Conservation (phyloP, 2,113 vertebrate genomes). For the Rhombomys opimus region DNA sequence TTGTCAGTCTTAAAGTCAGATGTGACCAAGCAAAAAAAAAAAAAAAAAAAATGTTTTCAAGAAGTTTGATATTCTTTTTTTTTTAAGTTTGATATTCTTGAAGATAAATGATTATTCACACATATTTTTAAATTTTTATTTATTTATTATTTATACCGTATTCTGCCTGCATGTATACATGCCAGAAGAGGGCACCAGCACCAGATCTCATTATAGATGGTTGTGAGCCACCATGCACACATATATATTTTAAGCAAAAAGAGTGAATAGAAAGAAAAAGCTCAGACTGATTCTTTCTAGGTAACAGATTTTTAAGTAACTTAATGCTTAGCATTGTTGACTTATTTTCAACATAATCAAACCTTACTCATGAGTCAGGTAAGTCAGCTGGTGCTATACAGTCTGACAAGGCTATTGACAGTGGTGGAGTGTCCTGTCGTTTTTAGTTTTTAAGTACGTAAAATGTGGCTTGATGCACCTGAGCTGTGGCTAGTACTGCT, state of each 20-base stretch:
- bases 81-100: not conserved
- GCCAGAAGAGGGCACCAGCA: too few relatives aligned
- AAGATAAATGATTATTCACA: not conserved
- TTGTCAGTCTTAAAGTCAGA: not conserved
- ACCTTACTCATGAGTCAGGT: not conserved
- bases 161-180: too few relatives aligned
- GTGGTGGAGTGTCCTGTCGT: not conserved
- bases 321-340: not conserved
- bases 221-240: too few relatives aligned
- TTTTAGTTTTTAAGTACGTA: not conserved
- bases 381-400: not conserved
- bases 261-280: constrained; percentile 22
- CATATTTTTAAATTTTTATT: too few relatives aligned
- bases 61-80: not conserved
- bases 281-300: not conserved
- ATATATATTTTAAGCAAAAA: not conserved
- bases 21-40: not conserved
- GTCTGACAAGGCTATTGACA: not conserved
- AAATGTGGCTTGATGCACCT: not conserved
- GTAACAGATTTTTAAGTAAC: not conserved
- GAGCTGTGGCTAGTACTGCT: not conserved
- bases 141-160: too few relatives aligned
- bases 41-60: constrained; percentile 30
- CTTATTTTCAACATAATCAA: not conserved
- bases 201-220: too few relatives aligned